Base-by-base conservation (phyloP, 2,113 vertebrate genomes). In the Triplophysa rosa region DNA sequence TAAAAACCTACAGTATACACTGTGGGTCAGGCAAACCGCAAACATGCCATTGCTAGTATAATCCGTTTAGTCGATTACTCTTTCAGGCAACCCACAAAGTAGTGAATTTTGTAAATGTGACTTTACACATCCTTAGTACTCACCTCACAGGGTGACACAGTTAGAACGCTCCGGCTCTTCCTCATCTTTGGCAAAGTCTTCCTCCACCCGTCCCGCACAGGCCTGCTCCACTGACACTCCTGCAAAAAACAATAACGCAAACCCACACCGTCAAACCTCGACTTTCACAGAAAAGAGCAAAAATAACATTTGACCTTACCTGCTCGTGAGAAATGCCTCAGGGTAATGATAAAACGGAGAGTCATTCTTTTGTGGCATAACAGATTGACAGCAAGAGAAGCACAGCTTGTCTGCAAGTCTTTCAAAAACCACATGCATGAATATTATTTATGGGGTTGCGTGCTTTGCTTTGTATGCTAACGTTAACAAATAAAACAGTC, bases 111-210 rank as follows among this genome's bases (percentile, higher is more conserved):
- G 14, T 5, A 54, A 16, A 17, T 14, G 2, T 21, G 16, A 6
- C 2, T n/a, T 58, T 19, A 17, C 52, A 56, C 13, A 12, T 49
- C 47, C 10, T 13, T 49, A 17, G 16, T 16, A 17, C 94, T 94
- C 88, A 99, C 97, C 77, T 95, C 93, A 85, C 96, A 95, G 37
- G 95, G 94, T 14, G 94, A 94, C 86, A 99, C 96, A 0, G 94
- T 88, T 93, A 98, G 94, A 87, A 98, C 97, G 84, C 97, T 99
- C 85, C 95, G 93, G 91, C 97, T 99, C 85, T 99, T 99, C 94
- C 96, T 98, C 97, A 99, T 99, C 85, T 88, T 92, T 80, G 75
- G 77, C 80, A 11, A 56, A 78, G 82, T 80, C 21, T 83, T 84
- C 84, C 68, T 82, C 24, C 21, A 52, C 63, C 52, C 80, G 84